Conservation (phyloP, 2,113 vertebrate species). For the Tetraodon nigroviridis region DNA sequence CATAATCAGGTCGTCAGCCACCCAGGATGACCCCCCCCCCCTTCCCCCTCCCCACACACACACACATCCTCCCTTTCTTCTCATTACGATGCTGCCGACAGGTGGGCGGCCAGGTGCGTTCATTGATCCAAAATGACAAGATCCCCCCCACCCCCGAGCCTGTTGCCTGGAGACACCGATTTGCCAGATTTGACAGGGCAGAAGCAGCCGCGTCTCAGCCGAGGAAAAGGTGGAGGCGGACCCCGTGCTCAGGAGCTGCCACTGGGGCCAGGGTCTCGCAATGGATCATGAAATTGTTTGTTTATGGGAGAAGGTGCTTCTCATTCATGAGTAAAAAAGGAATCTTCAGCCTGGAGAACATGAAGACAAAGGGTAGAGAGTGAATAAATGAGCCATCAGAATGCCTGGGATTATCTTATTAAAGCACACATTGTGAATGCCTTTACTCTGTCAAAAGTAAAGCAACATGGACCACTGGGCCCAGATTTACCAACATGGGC, state of each 20-base stretch:
- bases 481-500: neutral
- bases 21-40: conserved; percentile 22
- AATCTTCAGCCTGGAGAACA: conserved; percentile 1
- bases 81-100: conserved; percentile 35
- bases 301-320: conserved; percentile 11
- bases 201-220: conserved; percentile 42
- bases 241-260: conserved; percentile 24
- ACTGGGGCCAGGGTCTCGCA: conserved; percentile 21
- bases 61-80: neutral
- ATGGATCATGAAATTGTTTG: conserved; percentile 43
- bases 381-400: neutral
- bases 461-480: neutral
- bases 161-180: conserved; percentile 54
- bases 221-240: conserved; percentile 36
- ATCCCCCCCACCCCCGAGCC: conserved; percentile 43
- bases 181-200: conserved; percentile 47
- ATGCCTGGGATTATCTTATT: neutral
- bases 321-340: conserved; percentile 3
- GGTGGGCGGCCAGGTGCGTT: conserved; percentile 63
- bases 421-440: conserved; percentile 6
- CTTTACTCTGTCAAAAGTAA: neutral
- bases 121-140: conserved; percentile 68
- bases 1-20: conserved; percentile 57
- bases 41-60: no score
- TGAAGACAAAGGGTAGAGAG: neutral